These are phyloP conservation scores for Nemapogon koenigi DNA, from an alignment of 2,888 invertebrate species.

Conservation along the genomic window DNA sequence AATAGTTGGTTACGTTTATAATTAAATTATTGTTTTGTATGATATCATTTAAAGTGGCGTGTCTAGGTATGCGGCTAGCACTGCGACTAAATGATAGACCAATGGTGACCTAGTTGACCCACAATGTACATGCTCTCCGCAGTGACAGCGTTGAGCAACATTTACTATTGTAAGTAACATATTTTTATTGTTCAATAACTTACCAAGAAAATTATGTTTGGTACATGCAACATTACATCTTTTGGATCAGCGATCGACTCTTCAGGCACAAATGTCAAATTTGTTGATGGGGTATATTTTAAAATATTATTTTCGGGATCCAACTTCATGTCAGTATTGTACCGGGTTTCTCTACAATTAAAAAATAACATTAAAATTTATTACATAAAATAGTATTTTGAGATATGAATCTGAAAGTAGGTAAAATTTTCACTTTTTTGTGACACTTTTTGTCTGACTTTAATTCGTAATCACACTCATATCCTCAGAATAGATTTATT, in stretches of 20 bases:
- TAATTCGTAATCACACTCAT: not conserved
- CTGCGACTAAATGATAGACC: too few species aligned
- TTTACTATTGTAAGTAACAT: too few species aligned
- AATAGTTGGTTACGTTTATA: too few species aligned
- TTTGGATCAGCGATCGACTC: conserved; percentile 70
- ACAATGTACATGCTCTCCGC: too few species aligned
- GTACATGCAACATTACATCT: conserved; percentile 64
- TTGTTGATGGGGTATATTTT: conserved; percentile 65
- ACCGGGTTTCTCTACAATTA: conserved; percentile 67
- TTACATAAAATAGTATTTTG: not conserved
- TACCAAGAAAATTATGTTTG: conserved; percentile 77
- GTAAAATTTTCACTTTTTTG: not conserved
- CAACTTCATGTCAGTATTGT: conserved; percentile 65
- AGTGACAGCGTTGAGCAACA: too few species aligned
- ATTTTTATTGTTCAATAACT: too few species aligned
- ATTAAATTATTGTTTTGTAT: too few species aligned
- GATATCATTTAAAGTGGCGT: too few species aligned
- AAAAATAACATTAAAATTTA: conserved; percentile 4
- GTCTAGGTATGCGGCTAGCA: too few species aligned
- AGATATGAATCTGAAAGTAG: not conserved
- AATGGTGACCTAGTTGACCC: too few species aligned
- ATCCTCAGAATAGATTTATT: not conserved
- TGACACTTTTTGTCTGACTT: not conserved
- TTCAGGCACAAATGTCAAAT: conserved; percentile 64
- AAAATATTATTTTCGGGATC: conserved; percentile 68